These are phyloP conservation scores for Cryptus armator DNA, from an alignment of 2,888 invertebrate species.

Conservation along the genomic window DNA sequence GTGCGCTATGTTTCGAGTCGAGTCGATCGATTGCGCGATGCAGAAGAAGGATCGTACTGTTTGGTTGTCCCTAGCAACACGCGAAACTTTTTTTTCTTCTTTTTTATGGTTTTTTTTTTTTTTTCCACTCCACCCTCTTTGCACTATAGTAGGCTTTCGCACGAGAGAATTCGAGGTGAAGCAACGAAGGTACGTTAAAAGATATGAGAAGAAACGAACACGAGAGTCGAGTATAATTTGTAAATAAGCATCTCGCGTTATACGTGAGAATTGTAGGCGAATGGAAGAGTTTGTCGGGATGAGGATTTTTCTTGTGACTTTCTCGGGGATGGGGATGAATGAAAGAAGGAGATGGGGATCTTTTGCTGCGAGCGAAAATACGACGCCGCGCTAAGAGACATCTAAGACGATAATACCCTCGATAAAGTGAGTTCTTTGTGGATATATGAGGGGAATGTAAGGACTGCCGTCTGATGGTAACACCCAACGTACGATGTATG, in stretches of 20 bases:
- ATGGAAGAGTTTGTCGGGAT: conserved; percentile 26
- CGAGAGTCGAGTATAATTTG: conserved; percentile 7
- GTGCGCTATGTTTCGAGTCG: conserved; percentile 24
- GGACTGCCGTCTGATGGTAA: conserved; percentile 40
- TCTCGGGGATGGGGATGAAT: not conserved
- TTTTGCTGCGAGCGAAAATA: conserved; percentile 25
- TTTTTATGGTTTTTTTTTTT: conserved; percentile 7
- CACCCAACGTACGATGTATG: conserved; percentile 51
- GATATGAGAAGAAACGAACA: not conserved
- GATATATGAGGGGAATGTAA: conserved; percentile 2
- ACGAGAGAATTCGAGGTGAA: not conserved
- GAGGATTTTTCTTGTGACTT: conserved; percentile 5
- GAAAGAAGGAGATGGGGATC: not conserved
- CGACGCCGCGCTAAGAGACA: conserved; percentile 38
- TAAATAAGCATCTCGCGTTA: not conserved
- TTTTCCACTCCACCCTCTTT: conserved; percentile 22
- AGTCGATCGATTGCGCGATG: conserved; percentile 47
- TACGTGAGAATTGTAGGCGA: not conserved
- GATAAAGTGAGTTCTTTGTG: conserved; percentile 59
- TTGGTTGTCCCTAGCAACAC: conserved; percentile 60
- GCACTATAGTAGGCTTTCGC: conserved; percentile 5
- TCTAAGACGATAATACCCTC: conserved; percentile 55
- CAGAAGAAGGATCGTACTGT: conserved; percentile 52
- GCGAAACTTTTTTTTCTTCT: conserved; percentile 48
- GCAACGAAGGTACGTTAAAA: conserved; percentile 12